Conservation (phyloP, 2,797 vertebrate species). For the Parotocinclus haroldoi region DNA sequence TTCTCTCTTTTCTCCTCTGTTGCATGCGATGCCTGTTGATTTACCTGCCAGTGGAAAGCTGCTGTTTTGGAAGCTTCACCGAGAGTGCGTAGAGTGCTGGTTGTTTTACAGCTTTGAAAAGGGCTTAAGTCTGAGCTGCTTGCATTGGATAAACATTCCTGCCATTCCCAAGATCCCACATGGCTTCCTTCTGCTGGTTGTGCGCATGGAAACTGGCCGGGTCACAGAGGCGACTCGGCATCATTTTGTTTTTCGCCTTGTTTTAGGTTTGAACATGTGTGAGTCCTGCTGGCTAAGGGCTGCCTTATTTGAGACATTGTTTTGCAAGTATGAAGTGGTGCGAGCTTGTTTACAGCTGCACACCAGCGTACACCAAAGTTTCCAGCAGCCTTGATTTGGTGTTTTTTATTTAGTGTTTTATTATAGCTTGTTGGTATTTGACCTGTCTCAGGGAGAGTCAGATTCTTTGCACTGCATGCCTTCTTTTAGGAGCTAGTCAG, state of each 20-base stretch:
- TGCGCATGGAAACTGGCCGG: constrained; percentile 4
- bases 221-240: not conserved
- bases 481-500: too few relatives aligned
- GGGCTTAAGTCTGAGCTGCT: constrained; percentile 25
- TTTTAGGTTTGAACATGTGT: constrained; percentile 35
- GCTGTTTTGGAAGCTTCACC: constrained; percentile 29
- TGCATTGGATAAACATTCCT: constrained; percentile 31
- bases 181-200: constrained; percentile 29
- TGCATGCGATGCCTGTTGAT: constrained; percentile 22
- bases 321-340: constrained; percentile 11
- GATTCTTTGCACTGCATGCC: too few relatives aligned
- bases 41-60: constrained; percentile 29
- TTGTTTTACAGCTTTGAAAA: constrained; percentile 24
- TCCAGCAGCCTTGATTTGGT: constrained; percentile 19
- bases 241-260: constrained; percentile 15
- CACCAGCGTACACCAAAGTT: constrained; percentile 15
- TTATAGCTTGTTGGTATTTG: not conserved
- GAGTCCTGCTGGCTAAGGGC: constrained; percentile 34
- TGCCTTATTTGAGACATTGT: constrained; percentile 15
- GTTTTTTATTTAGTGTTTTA: not conserved
- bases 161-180: constrained; percentile 38
- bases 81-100: constrained; percentile 10
- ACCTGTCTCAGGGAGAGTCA: not conserved
- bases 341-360: constrained; percentile 25
- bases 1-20: not conserved